Evolutionary conservation across 2,888 invertebrate species (phyloP), one percentile per base, ranked within the genome.

Genomic region (Beris chalybata): DNA sequence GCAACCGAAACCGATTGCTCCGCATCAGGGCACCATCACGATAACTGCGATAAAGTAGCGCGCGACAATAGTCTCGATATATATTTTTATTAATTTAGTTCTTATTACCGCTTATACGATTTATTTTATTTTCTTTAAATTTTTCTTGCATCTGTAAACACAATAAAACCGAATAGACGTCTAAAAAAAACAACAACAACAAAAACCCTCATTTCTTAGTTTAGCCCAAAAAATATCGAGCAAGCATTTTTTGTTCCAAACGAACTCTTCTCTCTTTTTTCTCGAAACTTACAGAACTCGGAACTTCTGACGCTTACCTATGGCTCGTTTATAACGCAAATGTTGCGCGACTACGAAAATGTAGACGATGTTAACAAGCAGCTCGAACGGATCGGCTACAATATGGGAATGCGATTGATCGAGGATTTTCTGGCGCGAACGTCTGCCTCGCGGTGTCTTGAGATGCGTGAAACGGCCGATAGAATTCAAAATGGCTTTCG

Each of bases 321-420:
- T 82, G 99, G 99, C 50, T 94, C 98, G 4, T 83, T 99, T 69
- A 97, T 99, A 0, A 92, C 97, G 3, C 98, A 99, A 83, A 89
- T 99, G 84, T 82, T 99, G 22, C 94, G 95, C 79, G 99, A 99
- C 79, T 91, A 92, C 74, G 98, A 99, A 78, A 95, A 93, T 81
- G 89, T 94, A 5, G 97, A 98, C 47, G 97, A 98, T 83, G 97
- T 99, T 0, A 99, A 97, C 79, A 95, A 96, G 76, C 97, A 99
- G 76, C 82, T 97, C 68, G 96, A 97, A 76, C 83, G 94, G 76
- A 90, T 95, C 82, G 99, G 99, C 4, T 99, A 98, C 79, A 99
- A 98, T 77, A 99, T 99, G 88, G 99, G 99, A 11, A 91, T 98
- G 63, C 86, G 99, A 53, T 82, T 99, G 47, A 97, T 99, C 69